Percentiles rank a stretch among this genome's conserved stretches.
Evolutionary conservation across 2,888 invertebrate genomes (phyloP).

Genomic region (Microctonus hyperodae): DNA sequence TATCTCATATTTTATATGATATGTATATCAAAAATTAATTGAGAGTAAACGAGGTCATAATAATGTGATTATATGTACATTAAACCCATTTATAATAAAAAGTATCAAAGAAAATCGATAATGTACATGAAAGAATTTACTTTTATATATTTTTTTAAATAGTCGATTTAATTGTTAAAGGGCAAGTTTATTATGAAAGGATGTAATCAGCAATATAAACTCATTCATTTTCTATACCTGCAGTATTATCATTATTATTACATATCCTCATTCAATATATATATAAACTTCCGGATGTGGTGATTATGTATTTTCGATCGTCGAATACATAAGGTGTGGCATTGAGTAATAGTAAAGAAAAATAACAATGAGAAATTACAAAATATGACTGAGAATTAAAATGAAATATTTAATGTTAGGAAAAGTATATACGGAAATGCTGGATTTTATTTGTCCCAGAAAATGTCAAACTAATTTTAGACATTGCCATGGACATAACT

Average conservation of each 20-base stretch:
- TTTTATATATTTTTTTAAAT: no score
- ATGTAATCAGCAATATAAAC: no score
- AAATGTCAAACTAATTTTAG: conserved; percentile 35
- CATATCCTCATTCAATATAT: background rate
- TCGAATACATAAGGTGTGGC: conserved; percentile 26
- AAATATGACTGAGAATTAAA: background rate
- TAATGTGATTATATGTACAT: background rate
- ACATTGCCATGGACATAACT: conserved; percentile 13
- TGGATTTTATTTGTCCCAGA: conserved; percentile 27
- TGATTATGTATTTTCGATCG: conserved; percentile 16
- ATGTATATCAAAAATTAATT: no score
- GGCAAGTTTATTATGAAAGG: no score
- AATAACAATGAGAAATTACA: background rate
- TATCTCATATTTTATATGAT: no score
- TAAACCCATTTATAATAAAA: background rate
- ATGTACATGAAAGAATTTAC: no score
- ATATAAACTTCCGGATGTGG: conserved; percentile 4
- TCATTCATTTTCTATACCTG: no score
- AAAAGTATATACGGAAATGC: conserved; percentile 22
- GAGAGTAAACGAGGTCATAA: background rate
- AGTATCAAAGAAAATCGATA: conserved; percentile 7
- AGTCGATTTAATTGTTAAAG: no score
- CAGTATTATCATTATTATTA: background rate
- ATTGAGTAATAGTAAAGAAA: background rate
- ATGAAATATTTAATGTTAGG: background rate